A percentile compares a stretch with the other conserved stretches of the same genome.
Conservation (phyloP, 1,140 invertebrate species). For the Centruroides vittatus region DNA sequence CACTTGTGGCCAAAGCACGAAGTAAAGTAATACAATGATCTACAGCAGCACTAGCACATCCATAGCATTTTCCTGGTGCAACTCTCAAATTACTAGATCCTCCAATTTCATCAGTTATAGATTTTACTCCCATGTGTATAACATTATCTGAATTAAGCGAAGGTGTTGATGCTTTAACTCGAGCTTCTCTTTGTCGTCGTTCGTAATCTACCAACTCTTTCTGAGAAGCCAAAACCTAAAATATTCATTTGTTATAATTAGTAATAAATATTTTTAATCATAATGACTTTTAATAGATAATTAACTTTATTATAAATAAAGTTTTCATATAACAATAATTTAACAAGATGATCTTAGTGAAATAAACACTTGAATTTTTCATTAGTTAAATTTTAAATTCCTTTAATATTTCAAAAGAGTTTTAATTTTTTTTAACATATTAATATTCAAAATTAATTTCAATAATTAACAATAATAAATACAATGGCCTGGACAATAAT, state of each 20-base stretch:
- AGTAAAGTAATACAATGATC: conserved; percentile 87
- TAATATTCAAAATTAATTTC: too few species aligned
- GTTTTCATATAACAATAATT: too few species aligned
- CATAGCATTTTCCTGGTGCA: conserved; percentile 31
- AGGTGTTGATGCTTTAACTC: conserved; percentile 2
- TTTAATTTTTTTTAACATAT: too few species aligned
- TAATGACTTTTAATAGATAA: too few species aligned
- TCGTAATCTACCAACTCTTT: conserved; percentile 87
- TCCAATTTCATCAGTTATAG: conserved; percentile 6
- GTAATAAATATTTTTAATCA: too few species aligned
- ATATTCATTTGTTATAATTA: background rate
- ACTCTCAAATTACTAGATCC: conserved; percentile 2
- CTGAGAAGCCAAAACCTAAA: conserved; percentile 61
- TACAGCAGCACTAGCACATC: conserved; percentile 47
- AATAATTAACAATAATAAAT: too few species aligned
- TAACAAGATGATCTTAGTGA: too few species aligned
- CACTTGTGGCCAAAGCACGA: conserved; percentile 74
- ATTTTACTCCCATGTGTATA: background rate
- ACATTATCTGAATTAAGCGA: background rate
- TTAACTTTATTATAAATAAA: too few species aligned
- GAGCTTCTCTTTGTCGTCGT: conserved; percentile 50
- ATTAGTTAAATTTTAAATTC: too few species aligned
- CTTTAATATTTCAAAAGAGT: too few species aligned
- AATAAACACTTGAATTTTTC: too few species aligned
- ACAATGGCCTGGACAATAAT: too few species aligned